These are phyloP conservation scores for Ceratothoa steindachneri DNA, from an alignment of 2,888 invertebrate species.

Conservation along the genomic window DNA sequence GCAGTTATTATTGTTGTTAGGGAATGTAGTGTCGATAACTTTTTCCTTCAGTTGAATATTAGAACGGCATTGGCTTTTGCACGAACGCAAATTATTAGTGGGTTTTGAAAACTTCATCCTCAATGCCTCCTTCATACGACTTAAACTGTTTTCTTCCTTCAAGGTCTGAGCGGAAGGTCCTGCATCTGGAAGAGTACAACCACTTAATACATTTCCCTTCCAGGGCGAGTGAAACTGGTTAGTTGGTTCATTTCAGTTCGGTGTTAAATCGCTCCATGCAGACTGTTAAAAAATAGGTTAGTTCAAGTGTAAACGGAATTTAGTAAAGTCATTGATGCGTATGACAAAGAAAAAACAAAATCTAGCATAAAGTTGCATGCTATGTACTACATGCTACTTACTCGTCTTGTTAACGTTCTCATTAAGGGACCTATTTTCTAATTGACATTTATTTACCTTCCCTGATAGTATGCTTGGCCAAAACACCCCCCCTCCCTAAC, in stretches of 20 bases:
- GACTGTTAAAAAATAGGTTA: too few relatives aligned
- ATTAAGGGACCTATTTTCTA: too few relatives aligned
- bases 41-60: neutral
- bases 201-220: neutral
- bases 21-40: neutral
- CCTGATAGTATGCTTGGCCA: too few relatives aligned
- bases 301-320: too few relatives aligned
- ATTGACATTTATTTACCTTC: too few relatives aligned
- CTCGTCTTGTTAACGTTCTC: too few relatives aligned
- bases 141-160: neutral
- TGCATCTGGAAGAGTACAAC: conserved; percentile 11
- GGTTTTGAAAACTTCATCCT: neutral
- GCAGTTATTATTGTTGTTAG: neutral
- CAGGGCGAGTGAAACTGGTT: neutral
- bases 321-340: too few relatives aligned
- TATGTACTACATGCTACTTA: too few relatives aligned
- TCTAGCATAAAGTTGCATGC: too few relatives aligned
- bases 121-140: neutral
- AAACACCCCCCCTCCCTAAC: too few relatives aligned
- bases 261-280: too few relatives aligned
- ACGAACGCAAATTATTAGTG: neutral
- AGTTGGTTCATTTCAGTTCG: conserved; percentile 7
- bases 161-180: neutral
- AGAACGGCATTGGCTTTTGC: neutral
- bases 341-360: too few relatives aligned